phyloP scores from a whole-genome alignment of 2,888 invertebrate species.

The Tridacna gigas region DNA sequence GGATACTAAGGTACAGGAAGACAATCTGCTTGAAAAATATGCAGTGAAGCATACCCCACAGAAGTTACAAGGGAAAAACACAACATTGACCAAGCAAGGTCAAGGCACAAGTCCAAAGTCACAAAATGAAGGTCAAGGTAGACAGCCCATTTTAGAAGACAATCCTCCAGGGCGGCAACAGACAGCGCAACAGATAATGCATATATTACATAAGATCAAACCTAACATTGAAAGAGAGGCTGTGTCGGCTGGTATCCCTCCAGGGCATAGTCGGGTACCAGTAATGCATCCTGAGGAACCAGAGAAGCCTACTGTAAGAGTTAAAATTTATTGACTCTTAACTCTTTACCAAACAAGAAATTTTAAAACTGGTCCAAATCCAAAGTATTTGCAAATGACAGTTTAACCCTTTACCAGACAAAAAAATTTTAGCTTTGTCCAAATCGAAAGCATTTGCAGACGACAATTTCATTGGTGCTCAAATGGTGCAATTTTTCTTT shows the following conservation, averaged over 20 bases:
- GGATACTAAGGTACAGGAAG: constrained; percentile 27
- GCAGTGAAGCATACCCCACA: constrained; percentile 29
- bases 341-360: no score
- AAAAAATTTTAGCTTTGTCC: no score
- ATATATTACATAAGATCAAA: constrained; percentile 4
- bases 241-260: neutral
- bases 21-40: constrained; percentile 22
- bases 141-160: neutral
- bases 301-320: constrained; percentile 37
- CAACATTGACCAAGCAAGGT: neutral
- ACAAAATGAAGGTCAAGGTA: constrained; percentile 14
- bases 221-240: constrained; percentile 8
- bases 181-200: neutral
- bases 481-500: no score
- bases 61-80: constrained; percentile 20
- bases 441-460: no score
- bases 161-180: constrained; percentile 22
- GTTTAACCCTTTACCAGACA: no score
- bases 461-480: no score
- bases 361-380: no score
- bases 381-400: no score
- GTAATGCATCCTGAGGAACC: constrained; percentile 55
- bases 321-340: neutral
- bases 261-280: constrained; percentile 29
- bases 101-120: neutral